These are phyloP conservation scores for Argyrosomus regius DNA, from an alignment of 2,797 vertebrate species.

Conservation along the genomic window DNA sequence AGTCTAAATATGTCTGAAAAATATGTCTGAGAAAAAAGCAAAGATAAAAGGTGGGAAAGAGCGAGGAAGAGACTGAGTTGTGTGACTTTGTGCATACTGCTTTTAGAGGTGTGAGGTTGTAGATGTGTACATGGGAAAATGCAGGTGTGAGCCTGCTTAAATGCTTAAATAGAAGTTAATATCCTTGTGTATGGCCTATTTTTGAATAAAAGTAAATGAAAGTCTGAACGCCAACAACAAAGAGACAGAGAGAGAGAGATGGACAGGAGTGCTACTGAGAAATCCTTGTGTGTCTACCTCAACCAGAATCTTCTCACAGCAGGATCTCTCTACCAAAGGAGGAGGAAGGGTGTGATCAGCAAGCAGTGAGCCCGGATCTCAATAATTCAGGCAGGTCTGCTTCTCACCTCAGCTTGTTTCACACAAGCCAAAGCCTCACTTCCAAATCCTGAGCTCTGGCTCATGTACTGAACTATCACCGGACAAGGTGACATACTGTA, in stretches of 20 bases:
- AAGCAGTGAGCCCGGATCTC: constrained; percentile 51
- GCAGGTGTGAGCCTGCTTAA: neutral
- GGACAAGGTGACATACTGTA: constrained; percentile 8
- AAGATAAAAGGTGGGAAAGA: constrained; percentile 41
- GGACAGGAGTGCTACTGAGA: constrained; percentile 1
- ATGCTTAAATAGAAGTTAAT: neutral
- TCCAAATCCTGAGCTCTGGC: constrained; percentile 26
- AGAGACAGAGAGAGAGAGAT: constrained; percentile 1
- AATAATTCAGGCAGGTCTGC: constrained; percentile 66
- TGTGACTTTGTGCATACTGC: neutral
- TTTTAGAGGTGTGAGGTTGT: neutral
- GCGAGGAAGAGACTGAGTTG: neutral
- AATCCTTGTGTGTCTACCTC: constrained; percentile 38
- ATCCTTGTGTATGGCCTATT: neutral
- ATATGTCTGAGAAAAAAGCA: neutral
- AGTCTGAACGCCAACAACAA: neutral
- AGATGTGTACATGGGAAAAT: constrained; percentile 1
- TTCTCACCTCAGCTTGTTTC: constrained; percentile 50
- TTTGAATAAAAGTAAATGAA: neutral
- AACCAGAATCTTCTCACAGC: constrained; percentile 46
- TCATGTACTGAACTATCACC: constrained; percentile 1
- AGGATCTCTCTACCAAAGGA: constrained; percentile 33
- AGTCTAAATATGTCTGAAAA: neutral
- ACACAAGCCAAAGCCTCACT: constrained; percentile 25
- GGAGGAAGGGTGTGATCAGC: constrained; percentile 53